phyloP scores from a whole-genome alignment of 1,140 invertebrate species.

The Oscheius sp. region DNA sequence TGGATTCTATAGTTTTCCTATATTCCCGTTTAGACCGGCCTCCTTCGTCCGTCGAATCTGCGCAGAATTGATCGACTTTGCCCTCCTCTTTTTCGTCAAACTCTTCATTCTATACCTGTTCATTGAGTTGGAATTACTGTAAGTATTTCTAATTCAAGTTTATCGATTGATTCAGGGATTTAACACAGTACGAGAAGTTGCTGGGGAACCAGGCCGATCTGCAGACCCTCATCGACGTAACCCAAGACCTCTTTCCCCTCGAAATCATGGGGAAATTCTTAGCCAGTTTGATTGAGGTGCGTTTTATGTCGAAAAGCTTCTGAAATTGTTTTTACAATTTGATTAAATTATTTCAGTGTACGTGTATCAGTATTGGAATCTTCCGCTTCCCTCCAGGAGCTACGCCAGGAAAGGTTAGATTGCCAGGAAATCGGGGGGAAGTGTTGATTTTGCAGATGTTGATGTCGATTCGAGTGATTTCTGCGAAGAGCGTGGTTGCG shows the following conservation, averaged over 20 bases:
- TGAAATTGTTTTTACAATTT: not conserved
- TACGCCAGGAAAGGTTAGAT: not conserved
- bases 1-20: not conserved
- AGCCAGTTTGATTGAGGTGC: conserved; percentile 29
- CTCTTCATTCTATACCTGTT: conserved; percentile 17
- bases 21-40: not conserved
- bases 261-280: conserved; percentile 24
- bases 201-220: conserved; percentile 33
- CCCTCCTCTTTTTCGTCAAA: conserved; percentile 22
- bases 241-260: conserved; percentile 29
- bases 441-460: conserved; percentile 12
- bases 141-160: conserved; percentile 9
- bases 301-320: not conserved
- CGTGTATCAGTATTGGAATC: conserved; percentile 11
- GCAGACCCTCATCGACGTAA: conserved; percentile 33
- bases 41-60: conserved; percentile 3
- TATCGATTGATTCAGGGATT: conserved; percentile 16
- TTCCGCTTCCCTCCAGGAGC: not conserved
- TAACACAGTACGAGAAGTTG: conserved; percentile 16
- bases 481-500: not conserved
- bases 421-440: conserved; percentile 5
- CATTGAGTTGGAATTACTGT: conserved; percentile 21
- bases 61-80: conserved; percentile 22
- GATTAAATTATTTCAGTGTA: conserved; percentile 3
- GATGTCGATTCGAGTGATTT: conserved; percentile 12